These are phyloP conservation scores for Caligus rogercresseyi DNA, from an alignment of 1,140 invertebrate species.

Conservation along the genomic window DNA sequence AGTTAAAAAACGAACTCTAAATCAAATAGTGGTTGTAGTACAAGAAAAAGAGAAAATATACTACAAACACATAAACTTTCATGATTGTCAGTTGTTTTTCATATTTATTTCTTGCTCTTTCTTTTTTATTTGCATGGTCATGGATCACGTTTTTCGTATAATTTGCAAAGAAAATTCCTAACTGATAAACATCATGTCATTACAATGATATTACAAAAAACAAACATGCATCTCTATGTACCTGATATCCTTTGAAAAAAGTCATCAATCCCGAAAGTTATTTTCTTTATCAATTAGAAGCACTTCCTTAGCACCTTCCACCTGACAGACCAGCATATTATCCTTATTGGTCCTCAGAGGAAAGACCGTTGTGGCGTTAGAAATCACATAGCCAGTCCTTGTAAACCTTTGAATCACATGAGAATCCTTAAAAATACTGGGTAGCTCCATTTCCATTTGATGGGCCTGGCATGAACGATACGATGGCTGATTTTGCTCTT, in stretches of 20 bases:
- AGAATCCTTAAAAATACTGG: neutral
- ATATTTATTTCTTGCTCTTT: no score
- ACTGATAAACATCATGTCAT: no score
- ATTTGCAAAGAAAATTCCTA: no score
- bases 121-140: no score
- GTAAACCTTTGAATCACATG: neutral
- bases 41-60: no score
- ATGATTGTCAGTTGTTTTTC: no score
- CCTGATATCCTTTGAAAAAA: neutral
- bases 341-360: neutral
- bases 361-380: neutral
- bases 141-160: no score
- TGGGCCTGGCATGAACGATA: neutral
- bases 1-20: no score
- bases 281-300: neutral
- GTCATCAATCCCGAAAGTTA: neutral
- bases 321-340: neutral
- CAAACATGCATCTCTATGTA: no score
- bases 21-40: no score
- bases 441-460: neutral
- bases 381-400: neutral
- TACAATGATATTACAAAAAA: no score
- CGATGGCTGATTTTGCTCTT: neutral
- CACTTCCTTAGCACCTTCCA: neutral
- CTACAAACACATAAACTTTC: no score